phyloP scores from a whole-genome alignment of 2,888 invertebrate species.

The Oxystoma pomonae region DNA sequence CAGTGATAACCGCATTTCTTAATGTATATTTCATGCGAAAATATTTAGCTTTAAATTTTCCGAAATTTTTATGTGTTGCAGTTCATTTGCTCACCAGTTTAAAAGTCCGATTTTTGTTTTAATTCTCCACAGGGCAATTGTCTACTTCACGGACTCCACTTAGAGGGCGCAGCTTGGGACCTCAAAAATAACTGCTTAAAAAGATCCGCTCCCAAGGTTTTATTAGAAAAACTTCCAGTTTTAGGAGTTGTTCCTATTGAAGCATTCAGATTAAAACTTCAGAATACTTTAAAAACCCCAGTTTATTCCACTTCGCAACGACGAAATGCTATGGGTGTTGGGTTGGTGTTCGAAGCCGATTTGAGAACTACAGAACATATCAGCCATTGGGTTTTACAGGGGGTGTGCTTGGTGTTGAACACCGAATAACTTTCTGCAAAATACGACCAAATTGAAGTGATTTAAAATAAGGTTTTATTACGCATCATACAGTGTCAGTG shows the following conservation, averaged over 20 bases:
- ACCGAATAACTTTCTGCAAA: constrained; percentile 52
- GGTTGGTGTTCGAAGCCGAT: constrained; percentile 87
- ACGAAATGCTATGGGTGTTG: constrained; percentile 88
- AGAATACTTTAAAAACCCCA: constrained; percentile 85
- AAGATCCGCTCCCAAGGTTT: constrained; percentile 75
- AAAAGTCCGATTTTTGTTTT: too few species aligned
- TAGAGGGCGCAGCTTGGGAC: constrained; percentile 90
- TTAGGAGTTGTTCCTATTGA: constrained; percentile 84
- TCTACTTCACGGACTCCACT: constrained; percentile 72
- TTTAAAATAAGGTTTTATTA: too few species aligned
- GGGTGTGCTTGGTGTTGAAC: constrained; percentile 84
- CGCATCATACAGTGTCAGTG: too few species aligned
- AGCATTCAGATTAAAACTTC: constrained; percentile 72
- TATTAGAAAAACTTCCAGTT: constrained; percentile 82
- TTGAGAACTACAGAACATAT: constrained; percentile 75
- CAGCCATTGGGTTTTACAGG: constrained; percentile 89
- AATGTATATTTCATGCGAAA: too few species aligned
- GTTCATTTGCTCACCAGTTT: too few species aligned
- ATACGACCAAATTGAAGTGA: too few species aligned
- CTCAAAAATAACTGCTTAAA: constrained; percentile 62
- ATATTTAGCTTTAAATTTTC: too few species aligned
- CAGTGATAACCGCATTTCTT: too few species aligned
- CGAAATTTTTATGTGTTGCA: too few species aligned
- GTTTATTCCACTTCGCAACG: constrained; percentile 86
- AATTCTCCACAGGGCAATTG: constrained; percentile 62